Percentiles rank a stretch among this genome's conserved stretches.
phyloP scores from a whole-genome alignment of 2,113 vertebrate genomes.

The Seriola aureovittata region DNA sequence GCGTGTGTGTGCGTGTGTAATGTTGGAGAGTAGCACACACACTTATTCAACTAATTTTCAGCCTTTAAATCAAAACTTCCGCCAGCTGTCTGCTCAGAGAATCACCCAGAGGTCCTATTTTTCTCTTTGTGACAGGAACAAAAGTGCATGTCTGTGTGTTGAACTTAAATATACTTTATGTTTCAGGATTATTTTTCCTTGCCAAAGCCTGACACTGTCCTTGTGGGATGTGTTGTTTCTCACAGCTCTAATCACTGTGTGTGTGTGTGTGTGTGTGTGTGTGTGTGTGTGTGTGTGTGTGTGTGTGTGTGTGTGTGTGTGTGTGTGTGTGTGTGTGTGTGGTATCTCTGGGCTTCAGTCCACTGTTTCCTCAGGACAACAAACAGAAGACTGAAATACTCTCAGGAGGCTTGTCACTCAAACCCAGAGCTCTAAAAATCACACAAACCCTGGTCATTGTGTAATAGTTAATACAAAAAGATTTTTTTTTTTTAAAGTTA shows the following conservation, averaged over 20 bases:
- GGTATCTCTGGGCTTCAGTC: slow-evolving; percentile 9
- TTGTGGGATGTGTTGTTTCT: slow-evolving; percentile 45
- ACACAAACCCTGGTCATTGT: neutral
- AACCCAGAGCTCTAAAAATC: neutral
- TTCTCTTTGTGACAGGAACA: slow-evolving; percentile 64
- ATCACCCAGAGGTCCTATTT: slow-evolving; percentile 55
- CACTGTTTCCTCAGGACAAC: slow-evolving; percentile 20
- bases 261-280: slow-evolving; percentile 14
- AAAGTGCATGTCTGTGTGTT: slow-evolving; percentile 31
- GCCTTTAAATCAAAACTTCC: slow-evolving; percentile 79
- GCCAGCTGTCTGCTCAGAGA: slow-evolving; percentile 57
- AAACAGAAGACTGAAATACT: slow-evolving; percentile 5
- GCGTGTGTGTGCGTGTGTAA: slow-evolving; percentile 17
- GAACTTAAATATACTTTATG: slow-evolving; percentile 20
- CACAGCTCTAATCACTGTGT: slow-evolving; percentile 36
- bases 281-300: slow-evolving; percentile 14
- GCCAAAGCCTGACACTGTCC: slow-evolving; percentile 42
- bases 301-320: slow-evolving; percentile 24
- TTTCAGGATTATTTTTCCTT: neutral
- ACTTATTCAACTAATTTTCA: slow-evolving; percentile 71
- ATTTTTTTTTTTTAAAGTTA: neutral
- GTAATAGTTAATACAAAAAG: neutral
- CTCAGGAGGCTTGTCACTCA: slow-evolving; percentile 14
- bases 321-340: slow-evolving; percentile 28
- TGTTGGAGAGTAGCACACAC: slow-evolving; percentile 31